Evolutionary conservation across 2,113 vertebrate species (phyloP), one percentile per base, ranked within the genome.

Genomic region (Raja brachyura): DNA sequence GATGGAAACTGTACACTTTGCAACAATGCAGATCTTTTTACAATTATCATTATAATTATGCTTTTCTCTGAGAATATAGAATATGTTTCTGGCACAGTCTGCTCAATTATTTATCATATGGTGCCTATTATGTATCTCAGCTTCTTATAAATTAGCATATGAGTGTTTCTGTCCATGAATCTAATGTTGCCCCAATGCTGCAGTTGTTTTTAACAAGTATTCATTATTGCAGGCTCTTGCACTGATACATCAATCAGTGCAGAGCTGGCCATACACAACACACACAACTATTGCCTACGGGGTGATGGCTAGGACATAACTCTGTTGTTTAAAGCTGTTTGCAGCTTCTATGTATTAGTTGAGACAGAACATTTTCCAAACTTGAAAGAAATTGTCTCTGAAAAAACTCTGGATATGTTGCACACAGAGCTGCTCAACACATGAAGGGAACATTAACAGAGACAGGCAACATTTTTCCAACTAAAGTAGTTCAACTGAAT

Each of bases 31-130:
- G 59, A 88, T 63, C 83, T 61, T 28, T n/a, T 86, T 86, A 86
- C n/a, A 86, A 86, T 86, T 86, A 86, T 61, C 61, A 86, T 86
- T 86, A 86, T 86, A 63, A 88, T 88, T 88, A 88, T 66, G 59
- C 39, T 48, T 92, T 70, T 18, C 33, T 39, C 66, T 22, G 66
- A 92, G 66, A 70, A 73, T 92, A 92, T 73, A 70, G 66, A 70
- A 48, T 73, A 73, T 70, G 8, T 92, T 39, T 92, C 39, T 70
- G 33, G 61, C 28, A n/a, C 18, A 20, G 22, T 25, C 63, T 92
- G 66, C 66, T 92, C 66, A 73, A 92, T 92, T 92, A 92, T 92
- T 92, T 48, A 92, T 92, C 33, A 39, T 22, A 33, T 48, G 31
- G 16, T 39, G 61, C 66, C 20, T 39, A 33, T 39, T 73, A 73